Evolutionary conservation across 2,888 invertebrate genomes (phyloP).

Genomic region (Pristionchus fissidentatus): DNA sequence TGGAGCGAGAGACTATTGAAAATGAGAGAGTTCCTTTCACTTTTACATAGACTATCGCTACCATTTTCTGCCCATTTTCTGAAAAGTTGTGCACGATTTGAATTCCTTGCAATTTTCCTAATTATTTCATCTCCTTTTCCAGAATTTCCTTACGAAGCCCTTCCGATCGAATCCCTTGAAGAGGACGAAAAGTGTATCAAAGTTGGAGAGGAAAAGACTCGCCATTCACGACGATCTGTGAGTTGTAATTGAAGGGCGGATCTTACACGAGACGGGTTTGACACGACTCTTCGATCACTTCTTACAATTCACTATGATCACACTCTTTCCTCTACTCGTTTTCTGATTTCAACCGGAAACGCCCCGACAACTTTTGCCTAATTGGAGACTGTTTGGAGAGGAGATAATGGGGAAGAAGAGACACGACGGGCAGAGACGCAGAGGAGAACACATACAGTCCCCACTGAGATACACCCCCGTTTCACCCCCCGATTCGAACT

Average conservation of each 20-base stretch:
- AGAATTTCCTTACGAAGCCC: constrained; percentile 73
- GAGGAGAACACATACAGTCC: constrained; percentile 19
- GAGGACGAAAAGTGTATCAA: constrained; percentile 75
- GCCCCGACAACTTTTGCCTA: constrained; percentile 6
- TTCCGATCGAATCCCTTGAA: constrained; percentile 74
- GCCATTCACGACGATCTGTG: constrained; percentile 38
- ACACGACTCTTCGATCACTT: constrained; percentile 42
- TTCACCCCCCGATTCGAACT: constrained; percentile 22
- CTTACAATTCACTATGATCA: not conserved
- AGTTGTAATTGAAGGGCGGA: not conserved
- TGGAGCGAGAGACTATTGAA: too few relatives aligned
- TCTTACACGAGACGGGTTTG: constrained; percentile 8
- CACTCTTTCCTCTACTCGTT: not conserved
- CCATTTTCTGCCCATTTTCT: not conserved
- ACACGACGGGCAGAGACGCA: constrained; percentile 43
- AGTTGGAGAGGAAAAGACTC: constrained; percentile 67
- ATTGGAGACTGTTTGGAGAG: constrained; percentile 47
- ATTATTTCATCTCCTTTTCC: not conserved
- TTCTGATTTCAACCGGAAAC: not conserved
- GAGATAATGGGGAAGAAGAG: not conserved
- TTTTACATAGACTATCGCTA: too few relatives aligned
- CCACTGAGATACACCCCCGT: not conserved
- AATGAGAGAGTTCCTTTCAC: too few relatives aligned
- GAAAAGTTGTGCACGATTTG: not conserved
- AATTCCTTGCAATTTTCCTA: constrained; percentile 37